Percentiles rank a stretch among this genome's conserved stretches.
phyloP scores from a whole-genome alignment of 2,888 invertebrate genomes.

The Melikaiella ostensackeni region DNA sequence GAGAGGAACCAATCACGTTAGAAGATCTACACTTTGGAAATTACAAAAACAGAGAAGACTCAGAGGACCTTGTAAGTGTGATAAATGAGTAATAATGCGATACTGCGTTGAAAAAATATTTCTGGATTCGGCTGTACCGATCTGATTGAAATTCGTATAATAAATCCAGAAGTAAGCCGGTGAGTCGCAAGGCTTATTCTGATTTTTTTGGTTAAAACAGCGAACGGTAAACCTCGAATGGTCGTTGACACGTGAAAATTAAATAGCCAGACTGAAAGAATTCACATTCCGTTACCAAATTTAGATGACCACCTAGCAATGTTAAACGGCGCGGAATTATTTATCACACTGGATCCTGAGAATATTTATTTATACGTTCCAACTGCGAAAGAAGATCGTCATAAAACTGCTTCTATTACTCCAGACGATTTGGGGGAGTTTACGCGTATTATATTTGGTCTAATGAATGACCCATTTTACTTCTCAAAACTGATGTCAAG shows the following conservation, averaged over 20 bases:
- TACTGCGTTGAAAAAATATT: too few relatives aligned
- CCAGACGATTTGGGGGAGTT: too few relatives aligned
- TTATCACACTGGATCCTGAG: slow-evolving; percentile 42
- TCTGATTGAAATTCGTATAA: too few relatives aligned
- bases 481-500: too few relatives aligned
- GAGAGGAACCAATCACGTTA: too few relatives aligned
- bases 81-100: too few relatives aligned
- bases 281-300: slow-evolving; percentile 44
- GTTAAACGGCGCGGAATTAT: slow-evolving; percentile 21
- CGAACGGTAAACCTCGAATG: not conserved
- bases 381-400: slow-evolving; percentile 14
- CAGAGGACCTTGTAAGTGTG: too few relatives aligned
- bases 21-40: too few relatives aligned
- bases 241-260: slow-evolving; percentile 41
- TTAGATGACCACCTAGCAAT: slow-evolving; percentile 41
- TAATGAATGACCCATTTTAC: slow-evolving; percentile 58
- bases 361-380: slow-evolving; percentile 48
- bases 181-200: not conserved
- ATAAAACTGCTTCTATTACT: slow-evolving; percentile 42
- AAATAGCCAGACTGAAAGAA: slow-evolving; percentile 39
- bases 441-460: slow-evolving; percentile 54
- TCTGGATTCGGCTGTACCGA: too few relatives aligned
- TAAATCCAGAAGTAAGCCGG: too few relatives aligned
- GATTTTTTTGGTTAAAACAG: not conserved
- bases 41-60: too few relatives aligned